Evolutionary conservation across 2,888 invertebrate genomes (phyloP), one percentile per base, ranked within the genome.

Genomic region (Belgica antarctica): DNA sequence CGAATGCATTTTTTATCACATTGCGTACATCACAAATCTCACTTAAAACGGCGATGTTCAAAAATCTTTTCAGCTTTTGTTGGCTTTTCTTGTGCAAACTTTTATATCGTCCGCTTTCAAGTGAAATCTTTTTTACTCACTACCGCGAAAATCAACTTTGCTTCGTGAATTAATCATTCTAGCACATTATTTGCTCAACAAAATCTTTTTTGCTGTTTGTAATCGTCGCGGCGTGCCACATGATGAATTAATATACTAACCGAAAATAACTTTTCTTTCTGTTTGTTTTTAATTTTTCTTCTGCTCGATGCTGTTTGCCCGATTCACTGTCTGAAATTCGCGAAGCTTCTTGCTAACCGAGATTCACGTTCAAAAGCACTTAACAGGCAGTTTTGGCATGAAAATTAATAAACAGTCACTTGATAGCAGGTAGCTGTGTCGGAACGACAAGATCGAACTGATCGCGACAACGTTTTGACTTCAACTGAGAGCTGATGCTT

Each of bases 191-290:
- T 57, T 22, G 25, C 12, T n/a, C 46, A 12, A 46, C 46, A 46
- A 46, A 3, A n/a, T 19, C 3, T 22, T 52, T 52, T 22, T 52
- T 7, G 24, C 27, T 59, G 4, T 52, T 22, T 59, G 59, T 27
- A 27, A 24, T 59, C 25, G 17, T 2, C 52, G 15, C 41, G 3
- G 17, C n/a, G n/a, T n/a, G n/a, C 25, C 59, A 27, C 27, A 12
- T 59, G 59, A 24, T 59, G 59, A 59, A 59, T 59, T 27, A 59
- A 59, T 27, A 59, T 59, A 59, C 59, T 59, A 59, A 59, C 59
- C 59, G 59, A 59, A 25, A 59, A 59, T 59, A 59, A 25, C 59
- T 59, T 59, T 25, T 24, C 27, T 19, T 19, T 27, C 15, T n/a
- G 19, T 8, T 24, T 25, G 59, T 8, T 59, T n/a, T 27, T 27